Conservation (phyloP, 1,140 invertebrate genomes). For the Solenopsis fugax region DNA sequence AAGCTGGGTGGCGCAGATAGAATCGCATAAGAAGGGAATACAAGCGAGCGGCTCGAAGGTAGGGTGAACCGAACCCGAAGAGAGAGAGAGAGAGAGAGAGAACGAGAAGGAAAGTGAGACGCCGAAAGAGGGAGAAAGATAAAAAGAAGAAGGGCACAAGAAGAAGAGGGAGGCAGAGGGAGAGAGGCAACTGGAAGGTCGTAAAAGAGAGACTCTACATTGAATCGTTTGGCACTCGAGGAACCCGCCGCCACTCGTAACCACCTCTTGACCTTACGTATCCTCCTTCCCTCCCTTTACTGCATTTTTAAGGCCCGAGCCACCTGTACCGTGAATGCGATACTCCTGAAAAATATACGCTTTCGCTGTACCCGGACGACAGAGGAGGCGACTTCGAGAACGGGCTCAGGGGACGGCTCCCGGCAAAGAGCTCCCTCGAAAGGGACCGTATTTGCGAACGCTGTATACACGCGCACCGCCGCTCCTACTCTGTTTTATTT, state of each 20-base stretch:
- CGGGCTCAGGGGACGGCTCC: slow-evolving; percentile 6
- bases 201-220: slow-evolving; percentile 55
- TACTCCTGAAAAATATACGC: slow-evolving; percentile 45
- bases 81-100: background rate
- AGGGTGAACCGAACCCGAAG: background rate
- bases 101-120: background rate
- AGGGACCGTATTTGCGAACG: slow-evolving; percentile 50
- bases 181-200: slow-evolving; percentile 21
- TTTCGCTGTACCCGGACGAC: background rate
- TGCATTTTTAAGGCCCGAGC: slow-evolving; percentile 66
- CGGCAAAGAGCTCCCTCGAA: slow-evolving; percentile 51
- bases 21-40: slow-evolving; percentile 65
- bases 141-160: no score
- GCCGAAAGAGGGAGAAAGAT: background rate
- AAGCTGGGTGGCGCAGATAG: slow-evolving; percentile 69
- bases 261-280: slow-evolving; percentile 76
- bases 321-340: slow-evolving; percentile 63
- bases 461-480: slow-evolving; percentile 14
- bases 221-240: slow-evolving; percentile 74
- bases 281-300: slow-evolving; percentile 49
- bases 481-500: slow-evolving; percentile 56
- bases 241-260: slow-evolving; percentile 68
- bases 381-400: background rate
- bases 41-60: background rate
- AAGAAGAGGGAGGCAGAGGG: background rate